Base-by-base conservation (phyloP, 2,888 invertebrate genomes). In the Philonicus albiceps region DNA sequence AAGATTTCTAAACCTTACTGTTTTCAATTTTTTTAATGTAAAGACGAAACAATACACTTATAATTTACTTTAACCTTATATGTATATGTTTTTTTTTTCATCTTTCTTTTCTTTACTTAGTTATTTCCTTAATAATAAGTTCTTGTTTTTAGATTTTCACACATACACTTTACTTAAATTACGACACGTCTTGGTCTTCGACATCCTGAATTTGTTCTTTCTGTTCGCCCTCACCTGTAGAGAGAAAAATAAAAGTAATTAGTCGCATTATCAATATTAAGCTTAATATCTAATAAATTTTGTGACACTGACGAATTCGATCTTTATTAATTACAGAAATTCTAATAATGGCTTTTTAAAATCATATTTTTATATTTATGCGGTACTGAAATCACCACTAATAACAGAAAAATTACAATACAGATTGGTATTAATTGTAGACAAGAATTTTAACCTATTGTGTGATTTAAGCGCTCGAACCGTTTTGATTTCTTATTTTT, bases 171-270 rank as follows among this genome's bases (percentile, higher is more conserved):
- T 92, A 90, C 91, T 92, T 92, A 92, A 94, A 95, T 97, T 97
- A 97, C 96, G 97, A 97, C 93, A 97, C 97, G 94, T 98, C 98
- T 94, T 98, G 97, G 93, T 97, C 97, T 93, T 98, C 98, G 92
- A 96, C 97, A 93, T 98, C 98, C 93, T 97, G 97, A 93, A 97
- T 95, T 93, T 96, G 96, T 93, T 97, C 97, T 93, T 97, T 97
- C 91, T 96, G 96, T 93, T 98, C 97, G 89, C 96, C 95, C 92
- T 97, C 97, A 91, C 96, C 97, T 97, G 93, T 43, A 94, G 93
- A 86, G 0, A 88, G 88, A 2, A 1, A 19, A 43, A 37, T 85
- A 83, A 87, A 74, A 72, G 73, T 73, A 73, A 40, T 86, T 80
- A 87, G 19, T 22, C 27, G 0, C 11, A 11, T 85, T 19, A 34